Evolutionary conservation across 2,888 invertebrate genomes (phyloP), one percentile per base, ranked within the genome.

Genomic region (Ceriagrion tenellum): DNA sequence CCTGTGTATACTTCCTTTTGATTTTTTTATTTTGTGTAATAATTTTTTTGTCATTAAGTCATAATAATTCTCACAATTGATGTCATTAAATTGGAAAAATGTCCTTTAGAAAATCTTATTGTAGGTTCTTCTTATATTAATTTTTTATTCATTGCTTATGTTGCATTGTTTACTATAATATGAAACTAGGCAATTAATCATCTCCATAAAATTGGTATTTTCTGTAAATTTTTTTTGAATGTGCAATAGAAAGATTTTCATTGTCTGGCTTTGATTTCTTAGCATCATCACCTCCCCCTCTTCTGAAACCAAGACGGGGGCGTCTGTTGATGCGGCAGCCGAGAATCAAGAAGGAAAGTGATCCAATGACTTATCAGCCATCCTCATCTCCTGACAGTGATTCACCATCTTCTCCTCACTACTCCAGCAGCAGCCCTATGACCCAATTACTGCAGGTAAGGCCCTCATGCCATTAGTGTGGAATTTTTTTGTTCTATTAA

Each of bases 281-380:
- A 69, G 47, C 90, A 93, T 95, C 91, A 74, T 95, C 74, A 56
- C 88, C 95, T 89, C 56, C 91, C 40, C 55, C 63, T 74, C 74
- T 88, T 89, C 88, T 91, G 59, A 95, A 95, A 56, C 95, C 90
- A 40, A 98, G 98, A 96, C 97, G 98, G 95, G 97, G 98, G 95
- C 97, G 98, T 88, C 97, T 98, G 95, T 97, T 98, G 90, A 98
- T 98, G 96, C 97, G 98, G 88, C 98, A 98, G 96, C 98, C 98
- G 35, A 97, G 98, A 90, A 97, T 98, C 95, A 98, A 98, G 96
- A 97, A 98, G 95, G 98, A 98, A 96, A 97, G 97, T 96, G 98
- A 98, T 96, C 97, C 97, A 81, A 35, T 95, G 59, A 90, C 63
- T 47, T 95, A 93, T 90, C 89, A 89, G 10, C 96, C 97, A 95